These are phyloP conservation scores for Sterna hirundo DNA, from an alignment of 2,113 vertebrate species.

Conservation along the genomic window DNA sequence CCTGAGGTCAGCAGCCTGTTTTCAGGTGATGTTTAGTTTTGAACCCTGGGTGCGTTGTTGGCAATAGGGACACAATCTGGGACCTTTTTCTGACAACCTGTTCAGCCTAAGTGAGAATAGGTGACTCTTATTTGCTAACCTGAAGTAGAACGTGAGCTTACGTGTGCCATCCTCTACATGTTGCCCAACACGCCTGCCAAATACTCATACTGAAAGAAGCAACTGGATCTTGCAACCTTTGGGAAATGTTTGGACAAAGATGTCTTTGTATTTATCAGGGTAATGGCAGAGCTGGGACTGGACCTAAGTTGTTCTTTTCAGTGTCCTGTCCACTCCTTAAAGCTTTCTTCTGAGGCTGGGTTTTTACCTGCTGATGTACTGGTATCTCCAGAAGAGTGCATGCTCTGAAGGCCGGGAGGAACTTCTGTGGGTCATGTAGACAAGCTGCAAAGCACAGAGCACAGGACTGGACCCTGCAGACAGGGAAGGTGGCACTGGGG, in stretches of 20 bases:
- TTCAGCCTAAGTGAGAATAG: not conserved
- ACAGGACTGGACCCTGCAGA: not conserved
- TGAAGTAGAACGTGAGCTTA: not conserved
- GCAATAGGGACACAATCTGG: not conserved
- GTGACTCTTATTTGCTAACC: not conserved
- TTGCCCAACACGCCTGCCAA: not conserved
- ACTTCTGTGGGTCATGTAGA: not conserved
- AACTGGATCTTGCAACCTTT: not conserved
- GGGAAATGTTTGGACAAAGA: not conserved
- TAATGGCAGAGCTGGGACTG: not conserved
- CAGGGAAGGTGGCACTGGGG: fast-evolving
- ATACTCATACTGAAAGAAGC: not conserved
- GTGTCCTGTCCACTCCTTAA: not conserved
- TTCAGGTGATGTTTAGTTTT: not conserved
- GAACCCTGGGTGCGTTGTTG: not conserved
- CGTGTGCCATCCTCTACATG: not conserved
- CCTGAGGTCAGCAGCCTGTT: not conserved
- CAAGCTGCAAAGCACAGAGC: not conserved
- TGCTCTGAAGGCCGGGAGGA: not conserved
- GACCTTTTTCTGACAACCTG: not conserved
- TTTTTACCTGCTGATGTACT: not conserved
- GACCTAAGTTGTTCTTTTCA: not conserved
- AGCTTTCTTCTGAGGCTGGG: not conserved
- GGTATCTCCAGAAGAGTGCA: not conserved
- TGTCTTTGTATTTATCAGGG: not conserved